Evolutionary conservation across 2,113 vertebrate genomes (phyloP).

Genomic region (Planiliza haematocheilus): DNA sequence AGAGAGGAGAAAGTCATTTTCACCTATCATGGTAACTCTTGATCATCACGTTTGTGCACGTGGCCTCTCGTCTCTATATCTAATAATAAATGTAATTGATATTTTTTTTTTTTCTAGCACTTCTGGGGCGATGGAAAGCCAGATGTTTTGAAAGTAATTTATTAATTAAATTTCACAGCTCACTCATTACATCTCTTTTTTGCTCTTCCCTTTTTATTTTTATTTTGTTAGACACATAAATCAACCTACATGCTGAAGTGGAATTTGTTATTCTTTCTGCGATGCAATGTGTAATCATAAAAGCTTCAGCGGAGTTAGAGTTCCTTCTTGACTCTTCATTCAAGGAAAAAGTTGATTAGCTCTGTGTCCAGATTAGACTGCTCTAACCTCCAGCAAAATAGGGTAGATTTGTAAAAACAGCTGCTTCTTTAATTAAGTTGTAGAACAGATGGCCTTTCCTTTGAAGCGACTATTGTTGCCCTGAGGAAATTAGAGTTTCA

Average conservation of each 20-base stretch:
- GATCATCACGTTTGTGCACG: constrained; percentile 23
- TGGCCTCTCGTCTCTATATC: constrained; percentile 20
- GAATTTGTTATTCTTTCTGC: not conserved
- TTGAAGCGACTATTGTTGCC: too few relatives aligned
- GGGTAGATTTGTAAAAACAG: too few relatives aligned
- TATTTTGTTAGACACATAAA: not conserved
- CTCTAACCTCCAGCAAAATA: too few relatives aligned
- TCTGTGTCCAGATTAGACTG: too few relatives aligned
- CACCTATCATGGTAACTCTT: constrained; percentile 23
- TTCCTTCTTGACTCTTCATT: too few relatives aligned
- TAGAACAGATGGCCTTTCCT: too few relatives aligned
- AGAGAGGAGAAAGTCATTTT: constrained; percentile 30
- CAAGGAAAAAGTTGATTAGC: too few relatives aligned
- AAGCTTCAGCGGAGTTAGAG: too few relatives aligned
- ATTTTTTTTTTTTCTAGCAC: constrained; percentile 39
- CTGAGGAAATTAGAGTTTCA: too few relatives aligned
- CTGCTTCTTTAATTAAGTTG: too few relatives aligned
- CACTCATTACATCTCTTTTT: constrained; percentile 38
- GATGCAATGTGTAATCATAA: not conserved
- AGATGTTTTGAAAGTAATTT: constrained; percentile 68
- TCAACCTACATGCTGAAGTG: constrained; percentile 2
- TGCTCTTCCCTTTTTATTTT: constrained; percentile 11
- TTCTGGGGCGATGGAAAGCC: constrained; percentile 37
- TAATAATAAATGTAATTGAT: constrained; percentile 28
- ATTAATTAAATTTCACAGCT: constrained; percentile 72